These are phyloP conservation scores for Spea bombifrons DNA, from an alignment of 2,113 vertebrate species.

Conservation along the genomic window DNA sequence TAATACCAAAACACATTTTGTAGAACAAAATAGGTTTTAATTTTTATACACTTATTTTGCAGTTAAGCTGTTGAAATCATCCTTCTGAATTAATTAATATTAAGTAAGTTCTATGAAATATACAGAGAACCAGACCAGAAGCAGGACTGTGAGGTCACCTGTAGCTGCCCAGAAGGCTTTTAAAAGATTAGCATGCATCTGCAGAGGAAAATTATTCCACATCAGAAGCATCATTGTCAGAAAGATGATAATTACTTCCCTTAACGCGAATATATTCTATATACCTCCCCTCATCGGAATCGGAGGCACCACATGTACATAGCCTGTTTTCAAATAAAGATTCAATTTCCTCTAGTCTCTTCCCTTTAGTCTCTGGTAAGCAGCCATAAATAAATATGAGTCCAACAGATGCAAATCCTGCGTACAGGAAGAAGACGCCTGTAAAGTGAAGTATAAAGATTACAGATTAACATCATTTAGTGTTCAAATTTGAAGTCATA, in stretches of 20 bases:
- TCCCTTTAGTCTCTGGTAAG: conserved; percentile 94
- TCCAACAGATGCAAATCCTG: conserved; percentile 81
- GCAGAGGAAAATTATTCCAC: conserved; percentile 77
- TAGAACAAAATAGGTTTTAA: neutral
- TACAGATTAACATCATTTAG: neutral
- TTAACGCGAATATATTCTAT: conserved; percentile 98
- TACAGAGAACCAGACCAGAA: conserved; percentile 68
- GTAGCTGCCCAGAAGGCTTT: conserved; percentile 64
- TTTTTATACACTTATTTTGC: neutral
- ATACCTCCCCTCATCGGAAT: conserved; percentile 91
- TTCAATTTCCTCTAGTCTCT: conserved; percentile 94
- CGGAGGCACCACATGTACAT: conserved; percentile 86
- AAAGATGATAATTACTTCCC: conserved; percentile 97
- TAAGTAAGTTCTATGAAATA: conserved; percentile 59
- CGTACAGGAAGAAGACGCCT: conserved; percentile 97
- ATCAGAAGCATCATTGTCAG: conserved; percentile 96
- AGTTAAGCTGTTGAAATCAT: conserved; percentile 52
- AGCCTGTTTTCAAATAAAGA: conserved; percentile 88
- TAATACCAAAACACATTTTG: neutral
- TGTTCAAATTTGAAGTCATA: too few relatives aligned
- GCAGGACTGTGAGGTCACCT: conserved; percentile 67
- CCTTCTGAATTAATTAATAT: conserved; percentile 32
- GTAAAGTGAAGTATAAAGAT: conserved; percentile 49
- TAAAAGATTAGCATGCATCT: conserved; percentile 62
- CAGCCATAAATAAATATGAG: conserved; percentile 89